Percentiles rank a stretch among this genome's conserved stretches.
These are phyloP conservation scores for Gerris lacustris DNA, from an alignment of 2,888 invertebrate species.

Conservation along the genomic window DNA sequence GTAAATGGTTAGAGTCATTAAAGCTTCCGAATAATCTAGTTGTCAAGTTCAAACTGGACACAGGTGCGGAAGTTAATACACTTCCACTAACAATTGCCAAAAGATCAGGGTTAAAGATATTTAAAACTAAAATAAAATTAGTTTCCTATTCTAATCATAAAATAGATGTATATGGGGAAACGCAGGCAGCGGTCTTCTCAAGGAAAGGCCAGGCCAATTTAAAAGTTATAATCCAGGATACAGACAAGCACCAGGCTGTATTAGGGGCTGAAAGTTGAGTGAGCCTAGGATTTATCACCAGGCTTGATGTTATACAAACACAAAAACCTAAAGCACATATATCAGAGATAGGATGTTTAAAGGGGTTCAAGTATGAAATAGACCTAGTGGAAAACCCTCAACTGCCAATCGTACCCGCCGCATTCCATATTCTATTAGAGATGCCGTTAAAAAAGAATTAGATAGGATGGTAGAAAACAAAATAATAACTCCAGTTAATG, in stretches of 20 bases:
- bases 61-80: neutral
- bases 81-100: neutral
- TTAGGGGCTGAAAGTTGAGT: neutral
- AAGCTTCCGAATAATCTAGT: neutral
- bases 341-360: conserved; percentile 14
- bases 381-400: conserved; percentile 16
- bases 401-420: conserved; percentile 13
- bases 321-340: too few relatives aligned
- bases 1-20: too few relatives aligned
- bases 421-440: neutral
- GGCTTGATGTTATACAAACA: neutral
- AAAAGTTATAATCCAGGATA: neutral
- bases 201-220: neutral
- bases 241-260: neutral
- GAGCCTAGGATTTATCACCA: neutral
- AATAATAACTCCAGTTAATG: too few relatives aligned
- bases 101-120: neutral
- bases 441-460: neutral
- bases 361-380: conserved; percentile 15
- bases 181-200: neutral
- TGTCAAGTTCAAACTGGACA: neutral
- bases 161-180: too few relatives aligned
- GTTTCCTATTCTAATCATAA: neutral
- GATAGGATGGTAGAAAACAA: neutral
- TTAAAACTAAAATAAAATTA: neutral